Percentiles rank a stretch among this genome's conserved stretches.
These are phyloP conservation scores for Furnarius figulus DNA, from an alignment of 2,113 vertebrate species.

Conservation along the genomic window DNA sequence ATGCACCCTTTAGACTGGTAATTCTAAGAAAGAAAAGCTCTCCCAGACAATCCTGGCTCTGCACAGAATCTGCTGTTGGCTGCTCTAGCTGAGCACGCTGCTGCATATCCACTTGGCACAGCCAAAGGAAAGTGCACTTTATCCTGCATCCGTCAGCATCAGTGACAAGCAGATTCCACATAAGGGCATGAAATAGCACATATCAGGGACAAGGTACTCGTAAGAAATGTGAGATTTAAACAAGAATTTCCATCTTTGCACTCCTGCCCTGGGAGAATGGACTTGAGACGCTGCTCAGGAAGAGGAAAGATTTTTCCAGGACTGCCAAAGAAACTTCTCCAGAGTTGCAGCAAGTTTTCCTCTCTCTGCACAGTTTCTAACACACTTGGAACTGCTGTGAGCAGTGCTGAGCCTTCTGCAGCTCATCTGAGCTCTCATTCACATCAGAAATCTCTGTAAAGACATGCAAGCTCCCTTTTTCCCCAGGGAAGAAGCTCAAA, in stretches of 20 bases:
- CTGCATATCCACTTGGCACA: conserved; percentile 42
- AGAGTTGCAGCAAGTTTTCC: background rate
- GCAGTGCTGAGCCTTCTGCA: background rate
- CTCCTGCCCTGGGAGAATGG: background rate
- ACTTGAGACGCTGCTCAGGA: background rate
- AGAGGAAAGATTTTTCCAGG: background rate
- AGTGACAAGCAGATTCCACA: conserved; percentile 52
- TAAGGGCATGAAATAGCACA: conserved; percentile 47
- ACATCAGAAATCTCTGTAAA: background rate
- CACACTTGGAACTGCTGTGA: background rate
- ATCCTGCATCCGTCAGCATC: conserved; percentile 53
- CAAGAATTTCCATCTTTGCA: background rate
- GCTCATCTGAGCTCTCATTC: background rate
- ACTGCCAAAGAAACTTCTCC: background rate
- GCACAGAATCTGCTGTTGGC: background rate
- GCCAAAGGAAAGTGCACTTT: conserved; percentile 53
- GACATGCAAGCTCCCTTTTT: background rate
- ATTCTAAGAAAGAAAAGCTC: background rate
- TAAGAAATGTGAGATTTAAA: conserved; percentile 4
- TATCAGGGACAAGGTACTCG: background rate
- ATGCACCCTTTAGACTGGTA: rapidly evolving
- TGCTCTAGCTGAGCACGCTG: background rate
- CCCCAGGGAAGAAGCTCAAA: background rate
- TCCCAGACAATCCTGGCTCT: background rate
- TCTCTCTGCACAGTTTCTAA: background rate